A percentile compares a stretch with the other conserved stretches of the same genome.
phyloP scores from a whole-genome alignment of 1,140 invertebrate species.

The Euura lappo region DNA sequence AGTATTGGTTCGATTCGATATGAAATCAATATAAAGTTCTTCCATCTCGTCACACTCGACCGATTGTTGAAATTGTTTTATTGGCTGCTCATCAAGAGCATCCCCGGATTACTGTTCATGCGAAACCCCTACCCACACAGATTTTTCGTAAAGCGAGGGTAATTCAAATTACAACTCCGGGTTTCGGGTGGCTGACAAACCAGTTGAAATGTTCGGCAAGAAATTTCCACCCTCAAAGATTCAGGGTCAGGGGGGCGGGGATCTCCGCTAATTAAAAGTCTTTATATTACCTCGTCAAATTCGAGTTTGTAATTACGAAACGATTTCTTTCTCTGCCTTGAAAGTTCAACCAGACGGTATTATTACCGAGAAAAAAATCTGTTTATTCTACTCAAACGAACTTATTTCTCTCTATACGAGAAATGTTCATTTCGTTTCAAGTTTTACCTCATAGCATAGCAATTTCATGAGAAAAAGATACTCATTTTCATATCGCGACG shows the following conservation, averaged over 20 bases:
- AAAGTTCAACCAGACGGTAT: background rate
- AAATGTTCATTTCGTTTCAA: too few relatives aligned
- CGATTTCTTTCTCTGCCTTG: background rate
- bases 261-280: background rate
- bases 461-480: too few relatives aligned
- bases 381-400: too few relatives aligned
- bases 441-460: too few relatives aligned
- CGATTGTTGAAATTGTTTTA: background rate
- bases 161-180: constrained; percentile 1
- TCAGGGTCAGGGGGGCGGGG: background rate
- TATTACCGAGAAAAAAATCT: too few relatives aligned
- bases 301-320: constrained; percentile 4
- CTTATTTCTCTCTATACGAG: too few relatives aligned
- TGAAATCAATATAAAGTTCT: too few relatives aligned
- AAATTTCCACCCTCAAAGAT: constrained; percentile 1
- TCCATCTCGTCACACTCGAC: background rate
- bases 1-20: too few relatives aligned
- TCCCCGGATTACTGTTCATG: background rate
- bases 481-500: too few relatives aligned
- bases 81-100: background rate
- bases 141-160: background rate
- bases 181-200: background rate
- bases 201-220: background rate
- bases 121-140: background rate
- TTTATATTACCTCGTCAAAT: constrained; percentile 7